Conservation (phyloP, 2,888 invertebrate genomes). For the Hesperia comma region DNA sequence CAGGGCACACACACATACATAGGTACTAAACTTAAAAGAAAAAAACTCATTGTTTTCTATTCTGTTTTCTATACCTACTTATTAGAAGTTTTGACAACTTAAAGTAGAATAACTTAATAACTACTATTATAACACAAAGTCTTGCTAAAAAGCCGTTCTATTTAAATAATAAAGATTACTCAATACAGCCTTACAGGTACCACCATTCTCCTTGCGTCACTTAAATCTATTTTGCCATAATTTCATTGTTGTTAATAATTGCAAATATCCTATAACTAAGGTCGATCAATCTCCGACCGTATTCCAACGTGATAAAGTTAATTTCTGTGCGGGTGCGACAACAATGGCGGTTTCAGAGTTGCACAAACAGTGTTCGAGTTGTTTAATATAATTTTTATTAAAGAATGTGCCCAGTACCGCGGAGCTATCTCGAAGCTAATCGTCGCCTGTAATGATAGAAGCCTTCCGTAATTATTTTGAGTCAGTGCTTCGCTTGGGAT, state of each 20-base stretch:
- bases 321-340: constrained; percentile 4
- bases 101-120: no score
- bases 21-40: no score
- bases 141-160: background rate
- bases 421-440: constrained; percentile 75
- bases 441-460: constrained; percentile 78
- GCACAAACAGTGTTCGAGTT: constrained; percentile 59
- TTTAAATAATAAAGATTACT: constrained; percentile 8
- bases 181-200: background rate
- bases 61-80: no score
- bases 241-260: constrained; percentile 38
- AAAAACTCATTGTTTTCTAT: no score
- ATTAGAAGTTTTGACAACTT: no score
- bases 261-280: constrained; percentile 33
- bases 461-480: constrained; percentile 79
- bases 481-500: constrained; percentile 52
- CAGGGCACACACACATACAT: no score
- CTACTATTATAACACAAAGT: background rate
- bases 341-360: constrained; percentile 39
- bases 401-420: constrained; percentile 74
- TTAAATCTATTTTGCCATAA: constrained; percentile 32
- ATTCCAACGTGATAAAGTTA: constrained; percentile 1
- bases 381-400: constrained; percentile 80
- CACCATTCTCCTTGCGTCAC: constrained; percentile 20
- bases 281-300: constrained; percentile 19